Percentiles rank a stretch among this genome's conserved stretches.
phyloP scores from a whole-genome alignment of 2,113 vertebrate genomes.

The Mustelus asterias region DNA sequence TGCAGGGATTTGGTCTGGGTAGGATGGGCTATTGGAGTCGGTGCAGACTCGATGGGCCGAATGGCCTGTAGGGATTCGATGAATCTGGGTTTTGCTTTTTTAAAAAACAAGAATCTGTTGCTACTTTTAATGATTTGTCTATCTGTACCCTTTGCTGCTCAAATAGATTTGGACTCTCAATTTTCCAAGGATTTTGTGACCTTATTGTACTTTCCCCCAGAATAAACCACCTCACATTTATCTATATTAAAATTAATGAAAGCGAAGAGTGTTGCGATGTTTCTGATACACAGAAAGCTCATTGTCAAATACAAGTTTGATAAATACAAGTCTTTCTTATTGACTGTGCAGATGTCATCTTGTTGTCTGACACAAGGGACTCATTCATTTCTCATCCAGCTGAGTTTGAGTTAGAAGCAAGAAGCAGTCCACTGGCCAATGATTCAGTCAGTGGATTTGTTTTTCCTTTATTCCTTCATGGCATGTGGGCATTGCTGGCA shows the following conservation, averaged over 20 bases:
- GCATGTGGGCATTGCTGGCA: too few relatives aligned
- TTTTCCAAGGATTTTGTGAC: not conserved
- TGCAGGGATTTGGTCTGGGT: too few relatives aligned
- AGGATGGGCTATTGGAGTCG: too few relatives aligned
- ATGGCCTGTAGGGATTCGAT: too few relatives aligned
- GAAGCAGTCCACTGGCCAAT: not conserved
- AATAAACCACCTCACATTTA: not conserved
- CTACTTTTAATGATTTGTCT: too few relatives aligned
- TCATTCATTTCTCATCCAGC: not conserved
- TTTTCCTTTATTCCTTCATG: too few relatives aligned
- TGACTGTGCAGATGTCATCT: not conserved
- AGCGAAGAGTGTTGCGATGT: too few relatives aligned
- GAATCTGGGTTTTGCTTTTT: not conserved
- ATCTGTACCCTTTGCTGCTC: too few relatives aligned
- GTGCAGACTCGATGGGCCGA: too few relatives aligned
- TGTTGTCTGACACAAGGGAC: not conserved
- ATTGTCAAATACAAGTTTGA: not conserved
- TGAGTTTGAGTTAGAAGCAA: not conserved
- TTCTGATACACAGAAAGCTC: not conserved
- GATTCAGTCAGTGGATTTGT: not conserved
- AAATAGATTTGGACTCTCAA: not conserved
- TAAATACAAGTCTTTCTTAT: not conserved
- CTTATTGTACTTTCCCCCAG: not conserved
- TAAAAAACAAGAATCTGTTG: too few relatives aligned
- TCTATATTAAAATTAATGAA: not conserved